A percentile compares a stretch with the other conserved stretches of the same genome.
Evolutionary conservation across 2,888 invertebrate genomes (phyloP).

Genomic region (Erebia palarica): DNA sequence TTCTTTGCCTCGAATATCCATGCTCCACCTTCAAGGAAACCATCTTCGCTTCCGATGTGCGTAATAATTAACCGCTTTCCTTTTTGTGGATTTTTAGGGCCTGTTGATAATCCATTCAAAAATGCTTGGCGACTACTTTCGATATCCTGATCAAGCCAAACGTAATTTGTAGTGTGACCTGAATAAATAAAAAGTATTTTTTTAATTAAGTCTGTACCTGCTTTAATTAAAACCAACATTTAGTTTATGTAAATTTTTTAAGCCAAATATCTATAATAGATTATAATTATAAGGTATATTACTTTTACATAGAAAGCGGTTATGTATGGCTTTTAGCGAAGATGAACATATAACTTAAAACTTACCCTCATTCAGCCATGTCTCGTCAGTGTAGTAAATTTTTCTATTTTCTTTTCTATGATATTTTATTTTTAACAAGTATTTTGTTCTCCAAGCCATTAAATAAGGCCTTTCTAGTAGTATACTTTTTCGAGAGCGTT

Average conservation of each 20-base stretch:
- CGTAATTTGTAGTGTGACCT: background rate
- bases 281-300: no score
- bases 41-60: background rate
- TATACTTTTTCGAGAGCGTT: background rate
- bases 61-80: background rate
- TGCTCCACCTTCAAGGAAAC: background rate
- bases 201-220: no score
- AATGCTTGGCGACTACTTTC: background rate
- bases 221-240: no score
- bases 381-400: conserved; percentile 37
- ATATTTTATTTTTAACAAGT: conserved; percentile 34
- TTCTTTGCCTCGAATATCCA: background rate
- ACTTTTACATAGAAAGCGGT: no score
- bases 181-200: no score
- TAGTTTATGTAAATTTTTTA: no score
- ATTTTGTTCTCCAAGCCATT: conserved; percentile 22
- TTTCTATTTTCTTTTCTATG: conserved; percentile 28
- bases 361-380: conserved; percentile 35
- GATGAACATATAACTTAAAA: no score
- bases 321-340: no score
- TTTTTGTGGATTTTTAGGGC: background rate
- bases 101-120: background rate
- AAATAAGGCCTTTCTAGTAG: background rate
- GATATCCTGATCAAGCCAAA: background rate
- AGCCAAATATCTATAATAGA: no score